Conservation (phyloP, 2,888 invertebrate species). For the Agrochola lota region DNA sequence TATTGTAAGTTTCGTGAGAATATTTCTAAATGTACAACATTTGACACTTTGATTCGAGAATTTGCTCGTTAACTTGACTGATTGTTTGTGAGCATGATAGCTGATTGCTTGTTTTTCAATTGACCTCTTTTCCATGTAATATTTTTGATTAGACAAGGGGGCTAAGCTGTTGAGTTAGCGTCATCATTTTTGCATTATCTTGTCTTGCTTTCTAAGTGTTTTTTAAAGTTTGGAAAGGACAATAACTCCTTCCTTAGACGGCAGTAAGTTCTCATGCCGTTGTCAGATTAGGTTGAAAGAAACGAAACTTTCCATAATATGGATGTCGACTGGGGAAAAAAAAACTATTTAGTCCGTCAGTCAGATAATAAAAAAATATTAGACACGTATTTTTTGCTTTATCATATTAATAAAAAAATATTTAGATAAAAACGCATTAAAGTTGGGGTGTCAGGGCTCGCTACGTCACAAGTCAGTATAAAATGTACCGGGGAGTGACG, state of each 20-base stretch:
- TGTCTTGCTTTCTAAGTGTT: conserved; percentile 61
- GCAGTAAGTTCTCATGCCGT: conserved; percentile 13
- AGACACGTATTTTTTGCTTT: too few relatives aligned
- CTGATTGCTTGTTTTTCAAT: conserved; percentile 36
- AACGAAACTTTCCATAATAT: conserved; percentile 19
- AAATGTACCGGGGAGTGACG: too few relatives aligned
- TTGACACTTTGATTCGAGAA: conserved; percentile 61
- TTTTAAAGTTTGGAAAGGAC: conserved; percentile 36
- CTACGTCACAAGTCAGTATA: too few relatives aligned
- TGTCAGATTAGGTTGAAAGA: conserved; percentile 10
- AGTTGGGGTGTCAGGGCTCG: too few relatives aligned
- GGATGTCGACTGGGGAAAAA: too few relatives aligned
- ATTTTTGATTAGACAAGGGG: conserved; percentile 52
- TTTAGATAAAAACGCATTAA: too few relatives aligned
- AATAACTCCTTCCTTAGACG: neutral
- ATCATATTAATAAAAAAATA: too few relatives aligned
- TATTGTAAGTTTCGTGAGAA: conserved; percentile 69
- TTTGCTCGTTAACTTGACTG: conserved; percentile 52
- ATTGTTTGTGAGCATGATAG: conserved; percentile 44
- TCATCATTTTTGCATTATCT: conserved; percentile 70
- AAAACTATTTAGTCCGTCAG: too few relatives aligned
- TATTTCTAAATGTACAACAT: conserved; percentile 44
- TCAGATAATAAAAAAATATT: too few relatives aligned
- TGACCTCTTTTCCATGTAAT: conserved; percentile 53
- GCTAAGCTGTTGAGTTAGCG: conserved; percentile 18